These are phyloP conservation scores for Euura lappo DNA, from an alignment of 1,140 invertebrate species.

Conservation along the genomic window DNA sequence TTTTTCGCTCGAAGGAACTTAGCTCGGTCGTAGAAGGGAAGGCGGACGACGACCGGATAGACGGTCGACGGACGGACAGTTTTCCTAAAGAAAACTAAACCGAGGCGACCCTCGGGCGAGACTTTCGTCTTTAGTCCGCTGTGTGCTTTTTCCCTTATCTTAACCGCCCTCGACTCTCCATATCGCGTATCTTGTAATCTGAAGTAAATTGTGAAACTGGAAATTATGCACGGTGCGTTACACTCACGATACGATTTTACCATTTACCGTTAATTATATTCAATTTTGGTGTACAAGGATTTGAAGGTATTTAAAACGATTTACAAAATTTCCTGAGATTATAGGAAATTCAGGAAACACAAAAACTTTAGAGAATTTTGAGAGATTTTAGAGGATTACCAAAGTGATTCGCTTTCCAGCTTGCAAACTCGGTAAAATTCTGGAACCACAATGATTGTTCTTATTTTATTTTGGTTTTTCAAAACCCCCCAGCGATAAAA, in stretches of 20 bases:
- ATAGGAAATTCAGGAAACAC: too few species aligned
- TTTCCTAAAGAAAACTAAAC: background rate
- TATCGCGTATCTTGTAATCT: background rate
- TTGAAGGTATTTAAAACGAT: too few species aligned
- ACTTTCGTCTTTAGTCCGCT: background rate
- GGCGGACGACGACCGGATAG: background rate
- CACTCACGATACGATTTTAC: background rate
- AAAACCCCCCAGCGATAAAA: too few species aligned
- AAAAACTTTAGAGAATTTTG: too few species aligned
- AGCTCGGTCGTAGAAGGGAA: background rate
- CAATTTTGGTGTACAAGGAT: too few species aligned
- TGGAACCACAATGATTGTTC: too few species aligned
- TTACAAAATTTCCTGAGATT: too few species aligned
- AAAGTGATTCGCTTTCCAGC: too few species aligned
- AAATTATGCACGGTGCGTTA: background rate
- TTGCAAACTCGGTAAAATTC: too few species aligned
- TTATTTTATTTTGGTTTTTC: too few species aligned
- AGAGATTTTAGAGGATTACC: too few species aligned
- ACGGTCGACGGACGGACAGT: background rate
- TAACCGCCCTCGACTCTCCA: background rate
- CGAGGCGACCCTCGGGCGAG: background rate
- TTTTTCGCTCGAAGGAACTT: background rate
- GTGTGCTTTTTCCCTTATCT: background rate
- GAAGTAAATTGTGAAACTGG: too few species aligned
- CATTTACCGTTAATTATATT: background rate